Evolutionary conservation across 1,140 invertebrate species (phyloP).

Genomic region (Ceratina japonica): DNA sequence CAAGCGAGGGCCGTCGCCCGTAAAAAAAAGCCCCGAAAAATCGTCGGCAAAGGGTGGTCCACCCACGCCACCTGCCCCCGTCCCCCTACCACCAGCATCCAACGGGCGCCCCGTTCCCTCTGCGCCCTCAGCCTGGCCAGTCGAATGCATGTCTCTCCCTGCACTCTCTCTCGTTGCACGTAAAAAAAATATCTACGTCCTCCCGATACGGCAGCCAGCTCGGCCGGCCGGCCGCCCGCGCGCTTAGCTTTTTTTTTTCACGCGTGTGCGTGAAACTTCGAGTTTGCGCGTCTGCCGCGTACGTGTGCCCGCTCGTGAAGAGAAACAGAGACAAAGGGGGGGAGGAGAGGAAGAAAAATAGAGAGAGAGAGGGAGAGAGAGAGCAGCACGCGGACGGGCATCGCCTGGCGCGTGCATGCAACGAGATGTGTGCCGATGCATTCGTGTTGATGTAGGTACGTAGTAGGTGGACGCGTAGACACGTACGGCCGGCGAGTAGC

Average conservation of each 20-base stretch:
- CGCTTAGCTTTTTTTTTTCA: constrained; percentile 53
- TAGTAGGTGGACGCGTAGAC: constrained; percentile 30
- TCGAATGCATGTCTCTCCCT: constrained; percentile 71
- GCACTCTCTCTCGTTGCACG: constrained; percentile 69
- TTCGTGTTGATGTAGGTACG: not conserved
- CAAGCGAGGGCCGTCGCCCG: constrained; percentile 75
- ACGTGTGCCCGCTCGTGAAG: constrained; percentile 23
- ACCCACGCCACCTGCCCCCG: constrained; percentile 50
- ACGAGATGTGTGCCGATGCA: not conserved
- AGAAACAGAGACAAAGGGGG: constrained; percentile 12
- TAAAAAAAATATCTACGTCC: constrained; percentile 74
- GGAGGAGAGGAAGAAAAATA: not conserved
- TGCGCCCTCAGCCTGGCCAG: constrained; percentile 47
- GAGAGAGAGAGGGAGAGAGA: not conserved
- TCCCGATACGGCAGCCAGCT: constrained; percentile 36
- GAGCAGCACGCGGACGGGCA: not conserved
- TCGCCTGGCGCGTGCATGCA: not conserved
- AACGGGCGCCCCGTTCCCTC: constrained; percentile 6
- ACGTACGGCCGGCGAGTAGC: not conserved
- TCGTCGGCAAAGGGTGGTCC: constrained; percentile 71
- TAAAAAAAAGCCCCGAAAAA: constrained; percentile 74
- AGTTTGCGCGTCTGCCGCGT: constrained; percentile 43
- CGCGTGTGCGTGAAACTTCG: constrained; percentile 48
- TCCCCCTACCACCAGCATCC: constrained; percentile 37
- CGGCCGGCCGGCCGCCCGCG: constrained; percentile 19